Conservation (phyloP, 2,888 invertebrate species). For the Cenopis cana region DNA sequence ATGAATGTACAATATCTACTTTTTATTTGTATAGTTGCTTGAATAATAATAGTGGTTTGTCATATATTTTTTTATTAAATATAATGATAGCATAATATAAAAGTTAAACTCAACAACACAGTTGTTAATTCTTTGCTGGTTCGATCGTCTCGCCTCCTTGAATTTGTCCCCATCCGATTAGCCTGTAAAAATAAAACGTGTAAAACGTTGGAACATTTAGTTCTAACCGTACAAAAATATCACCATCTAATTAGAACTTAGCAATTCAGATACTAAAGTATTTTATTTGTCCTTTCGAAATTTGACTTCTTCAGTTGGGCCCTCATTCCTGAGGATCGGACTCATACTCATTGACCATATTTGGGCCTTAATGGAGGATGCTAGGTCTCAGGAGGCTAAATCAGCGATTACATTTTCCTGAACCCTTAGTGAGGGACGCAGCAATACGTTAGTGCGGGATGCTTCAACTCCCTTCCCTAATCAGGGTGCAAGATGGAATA, state of each 20-base stretch:
- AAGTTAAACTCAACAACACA: constrained; percentile 63
- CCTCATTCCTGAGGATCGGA: no score
- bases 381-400: no score
- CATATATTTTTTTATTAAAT: constrained; percentile 60
- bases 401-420: no score
- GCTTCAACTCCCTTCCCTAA: no score
- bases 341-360: no score
- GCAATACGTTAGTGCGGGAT: no score
- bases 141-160: constrained; percentile 98
- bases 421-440: no score
- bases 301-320: no score
- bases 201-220: background rate
- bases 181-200: constrained; percentile 81
- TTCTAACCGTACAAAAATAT: background rate
- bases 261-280: no score
- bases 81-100: constrained; percentile 65
- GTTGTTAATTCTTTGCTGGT: constrained; percentile 86
- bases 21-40: constrained; percentile 42
- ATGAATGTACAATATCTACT: constrained; percentile 38
- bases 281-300: no score
- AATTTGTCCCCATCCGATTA: constrained; percentile 99
- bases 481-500: no score
- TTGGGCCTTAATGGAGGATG: no score
- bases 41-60: constrained; percentile 44
- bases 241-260: background rate